Percentiles rank a stretch among this genome's conserved stretches.
Evolutionary conservation across 2,888 invertebrate species (phyloP).

Genomic region (Meghimatium bilineatum): DNA sequence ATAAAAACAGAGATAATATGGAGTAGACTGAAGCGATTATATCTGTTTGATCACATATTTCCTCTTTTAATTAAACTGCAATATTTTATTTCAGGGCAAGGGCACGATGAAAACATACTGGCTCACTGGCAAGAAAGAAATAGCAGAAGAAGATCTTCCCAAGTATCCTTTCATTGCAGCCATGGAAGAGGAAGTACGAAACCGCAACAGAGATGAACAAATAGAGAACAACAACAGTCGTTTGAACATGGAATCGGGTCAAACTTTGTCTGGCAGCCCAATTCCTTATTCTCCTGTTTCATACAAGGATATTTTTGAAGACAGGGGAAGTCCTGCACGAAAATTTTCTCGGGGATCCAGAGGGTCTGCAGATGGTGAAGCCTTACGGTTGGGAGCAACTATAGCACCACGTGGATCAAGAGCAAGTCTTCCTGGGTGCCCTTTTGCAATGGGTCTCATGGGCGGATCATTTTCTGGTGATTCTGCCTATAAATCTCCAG

Average conservation of each 20-base stretch:
- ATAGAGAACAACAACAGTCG: slow-evolving; percentile 26
- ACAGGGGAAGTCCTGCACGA: slow-evolving; percentile 3
- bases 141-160: slow-evolving; percentile 42
- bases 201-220: slow-evolving; percentile 38
- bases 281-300: slow-evolving; percentile 65
- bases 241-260: slow-evolving; percentile 24
- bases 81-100: slow-evolving; percentile 64
- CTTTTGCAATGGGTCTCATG: slow-evolving; percentile 37
- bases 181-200: slow-evolving; percentile 58
- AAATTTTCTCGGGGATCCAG: slow-evolving; percentile 8
- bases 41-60: too few species aligned
- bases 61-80: too few species aligned
- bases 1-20: too few species aligned
- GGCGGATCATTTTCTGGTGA: not conserved
- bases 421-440: slow-evolving; percentile 26
- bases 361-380: not conserved
- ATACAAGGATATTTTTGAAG: slow-evolving; percentile 59
- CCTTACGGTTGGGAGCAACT: not conserved
- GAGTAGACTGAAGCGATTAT: too few species aligned
- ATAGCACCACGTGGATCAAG: slow-evolving; percentile 31
- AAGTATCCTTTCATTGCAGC: slow-evolving; percentile 61
- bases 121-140: slow-evolving; percentile 58
- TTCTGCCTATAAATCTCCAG: not conserved
- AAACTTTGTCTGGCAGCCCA: slow-evolving; percentile 51
- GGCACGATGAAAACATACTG: slow-evolving; percentile 71